Percentiles rank a stretch among this genome's conserved stretches.
These are phyloP conservation scores for Heterotis niloticus DNA, from an alignment of 2,113 vertebrate species.

Conservation along the genomic window DNA sequence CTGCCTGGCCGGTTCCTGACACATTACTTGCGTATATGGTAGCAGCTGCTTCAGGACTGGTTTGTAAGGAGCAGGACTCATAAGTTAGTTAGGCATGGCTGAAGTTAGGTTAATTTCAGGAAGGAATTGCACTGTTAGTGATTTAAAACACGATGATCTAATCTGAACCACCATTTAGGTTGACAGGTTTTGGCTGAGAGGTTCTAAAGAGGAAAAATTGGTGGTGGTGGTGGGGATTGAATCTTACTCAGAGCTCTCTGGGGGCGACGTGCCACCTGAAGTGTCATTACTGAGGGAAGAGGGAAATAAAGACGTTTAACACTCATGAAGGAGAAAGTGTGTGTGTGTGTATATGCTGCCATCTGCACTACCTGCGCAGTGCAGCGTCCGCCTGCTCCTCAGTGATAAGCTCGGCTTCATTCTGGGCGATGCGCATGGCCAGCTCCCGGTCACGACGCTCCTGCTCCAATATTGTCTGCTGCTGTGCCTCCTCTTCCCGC, in stretches of 20 bases:
- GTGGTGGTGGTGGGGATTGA: not conserved
- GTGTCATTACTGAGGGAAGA: conserved; percentile 58
- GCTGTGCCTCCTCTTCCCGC: conserved; percentile 80
- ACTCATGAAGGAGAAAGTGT: conserved; percentile 21
- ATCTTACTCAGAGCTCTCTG: conserved; percentile 61
- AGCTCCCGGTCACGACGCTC: conserved; percentile 89
- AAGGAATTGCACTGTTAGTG: conserved; percentile 5
- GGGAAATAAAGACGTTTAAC: conserved; percentile 40
- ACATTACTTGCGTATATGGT: too few species aligned
- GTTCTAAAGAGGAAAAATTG: not conserved
- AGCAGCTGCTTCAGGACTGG: conserved; percentile 15
- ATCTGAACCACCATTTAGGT: conserved; percentile 29
- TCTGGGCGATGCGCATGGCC: conserved; percentile 92
- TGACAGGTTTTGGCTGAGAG: conserved; percentile 30
- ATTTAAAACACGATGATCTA: conserved; percentile 37
- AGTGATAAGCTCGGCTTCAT: conserved; percentile 85
- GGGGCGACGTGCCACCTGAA: conserved; percentile 45
- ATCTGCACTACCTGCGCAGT: conserved; percentile 81
- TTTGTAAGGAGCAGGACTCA: not conserved
- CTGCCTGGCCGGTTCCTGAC: too few species aligned
- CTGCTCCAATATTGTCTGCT: conserved; percentile 79
- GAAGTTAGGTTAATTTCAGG: conserved; percentile 25
- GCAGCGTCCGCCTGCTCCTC: conserved; percentile 79
- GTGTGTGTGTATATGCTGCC: not conserved
- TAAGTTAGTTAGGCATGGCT: not conserved